Evolutionary conservation across 2,888 invertebrate genomes (phyloP), one percentile per base, ranked within the genome.

Genomic region (Caenorhabditis imperialis): DNA sequence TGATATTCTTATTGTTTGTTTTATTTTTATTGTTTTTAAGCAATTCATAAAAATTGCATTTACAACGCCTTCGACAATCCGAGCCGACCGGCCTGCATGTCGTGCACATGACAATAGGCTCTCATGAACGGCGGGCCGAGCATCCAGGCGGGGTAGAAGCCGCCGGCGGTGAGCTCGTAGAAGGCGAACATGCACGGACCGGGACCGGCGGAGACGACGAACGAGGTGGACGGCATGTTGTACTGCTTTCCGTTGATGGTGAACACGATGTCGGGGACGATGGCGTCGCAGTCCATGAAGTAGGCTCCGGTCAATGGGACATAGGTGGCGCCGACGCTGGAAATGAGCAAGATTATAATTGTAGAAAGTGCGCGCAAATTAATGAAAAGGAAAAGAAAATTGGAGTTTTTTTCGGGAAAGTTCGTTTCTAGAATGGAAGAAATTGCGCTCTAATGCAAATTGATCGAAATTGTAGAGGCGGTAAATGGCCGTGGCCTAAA

Each of bases 241-340:
- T 82, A 84, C 14, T 65, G 50, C 20, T 70, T 61, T 47, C 79
- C 81, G 42, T 81, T 83, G 57, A 84, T 82, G 8, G 78, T 81
- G 71, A 84, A 79, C 27, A 72, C 61, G 50, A 84, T 75, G 51
- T 79, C 79, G 8, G 82, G 75, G 20, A 72, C 72, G n/a, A 74
- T 53, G 23, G 75, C 74, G 37, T 81, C 75, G 60, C 84, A 84
- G 22, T 77, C 79, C 4, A 84, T 76, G 61, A 82, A 74, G 70
- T 77, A 84, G 20, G 81, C 75, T 30, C 75, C 75, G 54, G 72
- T 73, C 8, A 65, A 30, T 18, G 78, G 58, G 16, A 79, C 60
- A 50, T 75, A 83, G 10, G 67, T 79, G 14, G 83, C 84, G 18
- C 84, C 84, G 23, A 84, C 79, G 14, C 80, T 80, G 63, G 47